A percentile compares a stretch with the other conserved stretches of the same genome.
Evolutionary conservation across 2,797 vertebrate genomes (phyloP).

Genomic region (Tamandua tetradactyla): DNA sequence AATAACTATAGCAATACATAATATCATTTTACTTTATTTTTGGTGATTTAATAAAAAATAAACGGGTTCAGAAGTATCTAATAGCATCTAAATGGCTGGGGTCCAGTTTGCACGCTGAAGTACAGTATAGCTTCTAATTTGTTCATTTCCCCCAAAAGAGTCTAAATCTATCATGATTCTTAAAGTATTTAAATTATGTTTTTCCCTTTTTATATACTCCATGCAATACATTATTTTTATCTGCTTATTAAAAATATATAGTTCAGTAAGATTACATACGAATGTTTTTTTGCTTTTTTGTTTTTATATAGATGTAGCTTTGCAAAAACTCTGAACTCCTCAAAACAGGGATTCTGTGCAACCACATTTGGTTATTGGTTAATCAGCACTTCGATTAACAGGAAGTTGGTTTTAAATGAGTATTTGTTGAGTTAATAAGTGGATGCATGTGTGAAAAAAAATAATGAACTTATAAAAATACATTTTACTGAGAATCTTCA

Average conservation of each 20-base stretch:
- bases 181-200: background rate
- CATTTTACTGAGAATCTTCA: background rate
- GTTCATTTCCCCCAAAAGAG: background rate
- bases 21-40: background rate
- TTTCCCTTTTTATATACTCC: background rate
- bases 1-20: background rate
- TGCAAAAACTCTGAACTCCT: background rate
- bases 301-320: background rate
- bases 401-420: background rate
- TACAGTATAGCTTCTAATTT: background rate
- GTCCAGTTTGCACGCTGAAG: background rate
- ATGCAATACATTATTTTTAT: background rate
- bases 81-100: background rate
- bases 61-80: background rate
- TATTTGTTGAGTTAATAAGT: constrained; percentile 11
- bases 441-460: background rate
- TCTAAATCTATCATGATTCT: background rate
- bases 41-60: background rate
- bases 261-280: background rate
- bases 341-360: background rate
- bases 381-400: background rate
- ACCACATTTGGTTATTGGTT: background rate
- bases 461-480: background rate
- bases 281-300: no score
- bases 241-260: background rate